Base-by-base conservation (phyloP, 2,113 vertebrate genomes). In the Rhinichthys klamathensis region DNA sequence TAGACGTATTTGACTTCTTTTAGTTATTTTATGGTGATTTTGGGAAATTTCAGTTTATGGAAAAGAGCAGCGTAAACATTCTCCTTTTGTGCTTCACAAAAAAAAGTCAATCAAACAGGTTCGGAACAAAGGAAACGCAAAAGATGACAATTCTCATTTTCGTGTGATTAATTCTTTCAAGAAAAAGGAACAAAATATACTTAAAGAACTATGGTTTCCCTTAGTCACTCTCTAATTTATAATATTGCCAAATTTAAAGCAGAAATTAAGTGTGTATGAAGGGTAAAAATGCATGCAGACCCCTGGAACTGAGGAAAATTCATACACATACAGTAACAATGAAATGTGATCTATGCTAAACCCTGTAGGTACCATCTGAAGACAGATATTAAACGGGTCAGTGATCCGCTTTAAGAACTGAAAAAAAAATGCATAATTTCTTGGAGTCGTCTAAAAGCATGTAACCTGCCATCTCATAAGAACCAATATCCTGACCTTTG, bases 331-430 rank as follows among this genome's bases (percentile, higher is more conserved):
- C 2, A 49, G 13, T 8, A 7, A 27, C 72, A 58, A 69, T 58
- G 0, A 79, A 80, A 35, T 23, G 16, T 67, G 61, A 75, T 84
- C 61, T 72, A 77, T 78, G 35, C 46, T 56, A 49, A 85, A 74
- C 84, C 67, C 77, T 72, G 67, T 21, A 63, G 30, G 67, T 80
- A 81, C 84, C 77, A 74, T 38, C 30, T 73, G 25, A 80, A 79
- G 9, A 70, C 30, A 54, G 44, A 58, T n/a, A 30, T 51, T 18
- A 44, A 56, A n/a, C 49, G 23, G 32, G 35, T 11, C 8, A 78
- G 72, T 12, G 9, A 74, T 83, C 21, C 1, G 1, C 27, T 46
- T 77, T 35, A 61, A 44, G 54, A 56, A 83, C 46, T 75, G 82
- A 76, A 76, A 63, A 30, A n/a, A 10, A 67, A 67, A 30, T 13